Base-by-base conservation (phyloP, 2,113 vertebrate genomes). In the Notiomystis cincta region DNA sequence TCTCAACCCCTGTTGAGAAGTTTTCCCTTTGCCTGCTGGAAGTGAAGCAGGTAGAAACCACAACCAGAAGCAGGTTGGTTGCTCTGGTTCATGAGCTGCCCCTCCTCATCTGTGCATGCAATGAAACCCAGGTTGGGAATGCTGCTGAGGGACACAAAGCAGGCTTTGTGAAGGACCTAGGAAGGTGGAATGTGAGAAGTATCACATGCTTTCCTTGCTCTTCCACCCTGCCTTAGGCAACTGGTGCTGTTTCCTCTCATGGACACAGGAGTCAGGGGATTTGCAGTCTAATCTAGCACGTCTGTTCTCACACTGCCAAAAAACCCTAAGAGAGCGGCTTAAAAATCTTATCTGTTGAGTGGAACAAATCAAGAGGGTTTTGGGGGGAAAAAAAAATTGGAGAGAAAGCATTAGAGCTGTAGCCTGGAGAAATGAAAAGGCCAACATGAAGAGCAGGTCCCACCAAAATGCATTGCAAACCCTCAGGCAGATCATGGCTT, bases 381-480 rank as follows among this genome's bases (percentile, higher is more conserved):
- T 57, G 18, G 62, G 9, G 13, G 31, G 15, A 56, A 38, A 40
- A 37, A 44, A 58, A 60, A 35, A 25, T 2, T 13, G 8, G 22
- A 62, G 28, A 4, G 58, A 77, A 85, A 78, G 5, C 27, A 53
- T 85, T 44, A 72, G 21, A 87, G 5, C 28, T 85, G 44, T 83
- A 92, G 50, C 66, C 88, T 73, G 44, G 24, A 91, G 58, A 94
- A 93, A 57, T 10, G 11, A 77, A 80, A 92, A 92, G 37, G 54
- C 42, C 45, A 50, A 45, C 58, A 45, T 15, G 73, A 91, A 88
- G 38, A 90, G 30, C 47, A 78, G 37, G 69, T 87, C n/a, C 60
- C 37, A 94, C 66, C 70, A 95, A 96, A 95, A 93, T 27, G 57
- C 30, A 84, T 82, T 87, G 40, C 22, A 62, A 82, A 65, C 62